Evolutionary conservation across 2,888 invertebrate genomes (phyloP), one percentile per base, ranked within the genome.

Genomic region (Parasteatoda lunata): DNA sequence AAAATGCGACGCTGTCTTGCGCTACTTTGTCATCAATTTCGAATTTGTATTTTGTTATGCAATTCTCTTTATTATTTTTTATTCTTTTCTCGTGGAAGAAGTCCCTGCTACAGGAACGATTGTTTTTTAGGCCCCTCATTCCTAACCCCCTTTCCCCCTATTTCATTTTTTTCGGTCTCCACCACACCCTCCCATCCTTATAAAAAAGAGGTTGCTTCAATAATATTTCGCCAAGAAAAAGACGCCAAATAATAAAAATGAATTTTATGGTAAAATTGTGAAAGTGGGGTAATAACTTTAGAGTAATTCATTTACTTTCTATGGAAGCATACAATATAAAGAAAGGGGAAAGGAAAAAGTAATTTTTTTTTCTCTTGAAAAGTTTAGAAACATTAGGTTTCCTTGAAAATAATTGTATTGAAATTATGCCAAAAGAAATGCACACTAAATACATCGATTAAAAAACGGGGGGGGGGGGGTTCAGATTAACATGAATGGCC

Each of bases 31-130:
- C 86, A 87, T 87, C 86, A 87, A 87, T 87, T 87, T 87, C 86
- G 86, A 87, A 87, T 87, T 87, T 87, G 86, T 87, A 87, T 87
- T 87, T 87, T 87, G 86, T 82, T 82, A 87, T 87, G 81, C 86
- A 87, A 87, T 77, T 87, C 72, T 77, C 54, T 85, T 85, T 85
- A 79, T 69, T 75, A 76, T 47, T 64, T 51, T 68, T 52, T 76
- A 69, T 73, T 65, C 9, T 68, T 15, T 49, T 49, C 70, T 48
- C 66, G 72, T 64, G 59, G 59, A 64, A 70, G 45, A 64, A 69
- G 76, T 75, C 79, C 71, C 54, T 80, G 85, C 85, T 80, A 80
- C 77, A 49, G 85, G 85, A 82, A 87, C 82, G 86, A 87, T 87
- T 87, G 86, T 87, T 87, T 87, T 87, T 87, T 87, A 82, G 81